Evolutionary conservation across 2,888 invertebrate species (phyloP).

Genomic region (Acronicta alni): DNA sequence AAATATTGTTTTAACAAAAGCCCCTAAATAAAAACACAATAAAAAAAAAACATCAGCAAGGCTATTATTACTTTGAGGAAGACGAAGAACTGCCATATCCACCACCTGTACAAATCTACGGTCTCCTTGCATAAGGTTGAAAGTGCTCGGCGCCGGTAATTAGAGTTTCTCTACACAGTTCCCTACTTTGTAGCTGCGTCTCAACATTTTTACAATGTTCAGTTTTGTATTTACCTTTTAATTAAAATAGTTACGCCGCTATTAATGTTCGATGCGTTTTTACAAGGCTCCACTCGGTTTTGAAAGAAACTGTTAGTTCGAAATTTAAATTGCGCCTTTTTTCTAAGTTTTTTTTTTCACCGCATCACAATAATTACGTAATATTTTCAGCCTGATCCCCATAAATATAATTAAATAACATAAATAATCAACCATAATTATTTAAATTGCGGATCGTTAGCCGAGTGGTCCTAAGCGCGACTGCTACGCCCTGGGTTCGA

Average conservation of each 20-base stretch:
- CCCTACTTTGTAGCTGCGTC: slow-evolving; percentile 42
- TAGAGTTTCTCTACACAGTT: slow-evolving; percentile 51
- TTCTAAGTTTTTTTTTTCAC: too few species aligned
- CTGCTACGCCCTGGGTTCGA: too few species aligned
- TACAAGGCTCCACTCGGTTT: not conserved
- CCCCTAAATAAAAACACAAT: too few species aligned
- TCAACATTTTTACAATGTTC: slow-evolving; percentile 48
- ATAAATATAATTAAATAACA: too few species aligned
- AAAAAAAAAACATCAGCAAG: too few species aligned
- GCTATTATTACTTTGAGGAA: not conserved
- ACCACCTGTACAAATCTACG: not conserved
- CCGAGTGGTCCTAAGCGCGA: too few species aligned
- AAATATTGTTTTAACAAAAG: too few species aligned
- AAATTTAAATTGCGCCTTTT: too few species aligned
- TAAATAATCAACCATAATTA: too few species aligned
- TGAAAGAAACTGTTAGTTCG: not conserved
- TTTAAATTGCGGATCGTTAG: too few species aligned
- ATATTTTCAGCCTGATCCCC: too few species aligned
- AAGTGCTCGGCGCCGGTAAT: slow-evolving; percentile 49
- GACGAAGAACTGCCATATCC: slow-evolving; percentile 20
- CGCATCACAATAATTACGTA: too few species aligned
- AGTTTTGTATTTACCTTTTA: slow-evolving; percentile 49
- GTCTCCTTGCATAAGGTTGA: slow-evolving; percentile 43
- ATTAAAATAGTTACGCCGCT: slow-evolving; percentile 45
- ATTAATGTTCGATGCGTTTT: slow-evolving; percentile 21